phyloP scores from a whole-genome alignment of 2,888 invertebrate species.

The Dascillus cervinus region DNA sequence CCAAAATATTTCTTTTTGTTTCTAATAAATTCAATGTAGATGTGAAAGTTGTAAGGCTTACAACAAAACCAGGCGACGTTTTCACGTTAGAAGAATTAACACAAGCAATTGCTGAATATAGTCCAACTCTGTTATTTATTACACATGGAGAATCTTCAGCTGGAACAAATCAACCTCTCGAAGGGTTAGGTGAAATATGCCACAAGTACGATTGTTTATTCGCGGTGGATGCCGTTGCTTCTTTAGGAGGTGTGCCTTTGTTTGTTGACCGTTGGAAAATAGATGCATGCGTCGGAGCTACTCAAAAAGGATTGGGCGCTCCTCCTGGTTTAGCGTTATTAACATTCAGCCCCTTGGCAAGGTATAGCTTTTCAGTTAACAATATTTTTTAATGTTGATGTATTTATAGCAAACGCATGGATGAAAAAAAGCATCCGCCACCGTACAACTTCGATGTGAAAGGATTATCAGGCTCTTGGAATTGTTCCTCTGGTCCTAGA shows the following conservation, averaged over 20 bases:
- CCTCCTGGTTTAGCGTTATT: slow-evolving; percentile 68
- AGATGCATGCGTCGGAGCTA: slow-evolving; percentile 62
- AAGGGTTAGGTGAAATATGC: slow-evolving; percentile 67
- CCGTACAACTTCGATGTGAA: slow-evolving; percentile 58
- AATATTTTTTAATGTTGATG: not conserved
- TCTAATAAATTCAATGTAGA: too few relatives aligned
- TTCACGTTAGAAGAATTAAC: slow-evolving; percentile 56
- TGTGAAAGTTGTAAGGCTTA: slow-evolving; percentile 18
- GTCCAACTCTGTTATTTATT: slow-evolving; percentile 65
- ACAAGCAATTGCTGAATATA: slow-evolving; percentile 50
- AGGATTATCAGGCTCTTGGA: slow-evolving; percentile 62
- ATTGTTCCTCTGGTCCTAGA: slow-evolving; percentile 11
- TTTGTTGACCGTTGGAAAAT: slow-evolving; percentile 60
- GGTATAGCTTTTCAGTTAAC: not conserved
- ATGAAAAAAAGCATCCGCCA: slow-evolving; percentile 45
- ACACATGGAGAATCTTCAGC: slow-evolving; percentile 81
- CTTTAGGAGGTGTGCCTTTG: slow-evolving; percentile 59
- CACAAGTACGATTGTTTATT: slow-evolving; percentile 60
- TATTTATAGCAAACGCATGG: slow-evolving; percentile 44
- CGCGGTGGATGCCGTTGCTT: slow-evolving; percentile 66
- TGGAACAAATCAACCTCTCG: slow-evolving; percentile 67
- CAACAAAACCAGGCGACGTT: slow-evolving; percentile 33
- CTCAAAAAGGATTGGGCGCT: slow-evolving; percentile 64
- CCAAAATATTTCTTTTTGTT: too few relatives aligned
- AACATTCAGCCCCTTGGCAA: slow-evolving; percentile 53